phyloP scores from a whole-genome alignment of 1,140 invertebrate species.

The Scaptomyza pallida region DNA sequence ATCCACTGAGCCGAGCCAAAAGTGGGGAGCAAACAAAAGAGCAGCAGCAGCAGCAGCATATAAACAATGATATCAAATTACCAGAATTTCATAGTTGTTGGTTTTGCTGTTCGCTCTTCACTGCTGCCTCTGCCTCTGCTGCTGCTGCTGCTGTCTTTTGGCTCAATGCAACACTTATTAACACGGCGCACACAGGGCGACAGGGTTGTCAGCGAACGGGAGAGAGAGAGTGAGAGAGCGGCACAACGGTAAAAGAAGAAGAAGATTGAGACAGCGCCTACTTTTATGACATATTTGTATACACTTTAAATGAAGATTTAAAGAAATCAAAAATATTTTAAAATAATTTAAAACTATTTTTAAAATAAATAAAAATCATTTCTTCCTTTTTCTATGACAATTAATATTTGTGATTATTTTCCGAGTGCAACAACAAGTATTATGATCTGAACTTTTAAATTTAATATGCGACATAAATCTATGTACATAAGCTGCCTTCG shows the following conservation, averaged over 20 bases:
- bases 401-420: too few relatives aligned
- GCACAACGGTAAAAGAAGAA: neutral
- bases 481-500: slow-evolving; percentile 37
- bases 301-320: neutral
- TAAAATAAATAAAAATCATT: too few relatives aligned
- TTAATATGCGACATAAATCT: neutral
- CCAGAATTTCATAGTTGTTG: slow-evolving; percentile 69
- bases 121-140: too few relatives aligned
- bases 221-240: neutral
- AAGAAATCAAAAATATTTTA: neutral
- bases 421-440: too few relatives aligned
- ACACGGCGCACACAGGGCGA: slow-evolving; percentile 39
- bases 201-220: neutral
- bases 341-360: neutral
- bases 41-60: slow-evolving; percentile 55
- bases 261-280: slow-evolving; percentile 14
- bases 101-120: slow-evolving; percentile 16
- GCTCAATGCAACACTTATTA: slow-evolving; percentile 69
- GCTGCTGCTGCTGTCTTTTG: slow-evolving; percentile 12
- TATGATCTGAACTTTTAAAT: too few relatives aligned
- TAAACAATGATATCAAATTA: slow-evolving; percentile 80
- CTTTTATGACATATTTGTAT: slow-evolving; percentile 38
- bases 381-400: too few relatives aligned
- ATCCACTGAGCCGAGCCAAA: slow-evolving; percentile 43
- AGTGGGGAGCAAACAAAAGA: slow-evolving; percentile 77